Base-by-base conservation (phyloP, 2,797 vertebrate genomes). In the Dendrocincla tyrannina region DNA sequence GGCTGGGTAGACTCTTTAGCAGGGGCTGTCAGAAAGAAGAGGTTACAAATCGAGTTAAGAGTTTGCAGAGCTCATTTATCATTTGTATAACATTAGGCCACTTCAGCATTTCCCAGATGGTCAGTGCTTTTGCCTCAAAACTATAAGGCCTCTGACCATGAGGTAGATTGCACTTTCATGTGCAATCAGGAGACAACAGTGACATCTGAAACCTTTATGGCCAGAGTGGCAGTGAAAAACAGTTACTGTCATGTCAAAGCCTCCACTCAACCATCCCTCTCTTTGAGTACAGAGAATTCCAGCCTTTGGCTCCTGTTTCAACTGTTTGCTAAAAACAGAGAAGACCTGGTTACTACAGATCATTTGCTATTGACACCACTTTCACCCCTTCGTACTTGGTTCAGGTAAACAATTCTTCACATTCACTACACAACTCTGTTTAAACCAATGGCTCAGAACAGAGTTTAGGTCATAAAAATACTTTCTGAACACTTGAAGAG, bases 1-100 rank as follows among this genome's bases (percentile, higher is more conserved):
- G 92, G 59, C 53, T 97, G 98, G 50, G 39, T 69, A 13, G 97
- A 42, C 42, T 99, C 99, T 81, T 99, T 99, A 10, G 80, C 97
- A 64, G 96, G 46, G 15, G 93, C 68, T 79, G 96, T n/a, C 96
- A 93, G 15, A 16, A 90, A 91, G 75, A 95, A 91, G 88, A 90
- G 55, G 42, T 56, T 22, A 91, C 17, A 84, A 39, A 74, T 6
- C 0, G 1, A 79, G 41, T 53, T 85, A 93, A 93, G 7, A 30
- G 41, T 50, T 62, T n/a, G 69, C 47, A 84, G 86, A 76, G 25
- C 13, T 86, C 12, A 62, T 33, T 83, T 16, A 37, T 69, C 58
- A 56, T 30, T 39, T 42, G 42, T 67, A 78, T 22, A 68, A 39
- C 7, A 60, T 30, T 1, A 44, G 12, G 4, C n/a, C 28, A 19